These are phyloP conservation scores for Pelmatolapia mariae DNA, from an alignment of 2,113 vertebrate genomes.

Conservation along the genomic window DNA sequence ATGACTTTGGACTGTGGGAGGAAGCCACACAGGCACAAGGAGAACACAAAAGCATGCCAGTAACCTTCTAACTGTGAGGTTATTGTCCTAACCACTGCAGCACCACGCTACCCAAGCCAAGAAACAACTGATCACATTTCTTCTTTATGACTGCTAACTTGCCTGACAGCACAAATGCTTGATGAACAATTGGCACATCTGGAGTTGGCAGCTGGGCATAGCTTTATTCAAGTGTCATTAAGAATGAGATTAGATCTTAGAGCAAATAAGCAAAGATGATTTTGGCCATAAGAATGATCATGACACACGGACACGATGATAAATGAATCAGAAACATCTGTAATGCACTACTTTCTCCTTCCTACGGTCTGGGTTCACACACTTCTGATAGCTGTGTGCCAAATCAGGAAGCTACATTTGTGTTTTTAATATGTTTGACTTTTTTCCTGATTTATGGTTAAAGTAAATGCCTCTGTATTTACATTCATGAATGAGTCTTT, in stretches of 20 bases:
- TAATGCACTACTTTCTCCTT: background rate
- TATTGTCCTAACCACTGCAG: background rate
- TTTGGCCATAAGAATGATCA: background rate
- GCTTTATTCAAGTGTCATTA: background rate
- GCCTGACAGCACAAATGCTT: background rate
- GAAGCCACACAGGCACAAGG: background rate
- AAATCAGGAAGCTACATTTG: background rate
- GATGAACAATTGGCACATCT: background rate
- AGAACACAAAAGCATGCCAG: background rate
- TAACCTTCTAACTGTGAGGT: background rate
- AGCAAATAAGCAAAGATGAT: background rate
- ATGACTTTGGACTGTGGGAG: background rate
- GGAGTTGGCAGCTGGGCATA: background rate
- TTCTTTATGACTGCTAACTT: background rate
- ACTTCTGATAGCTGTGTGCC: background rate
- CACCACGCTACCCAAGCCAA: background rate
- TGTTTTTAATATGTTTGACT: background rate
- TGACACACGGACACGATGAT: fast-evolving
- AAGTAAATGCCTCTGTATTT: background rate
- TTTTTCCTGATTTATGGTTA: background rate
- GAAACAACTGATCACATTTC: background rate
- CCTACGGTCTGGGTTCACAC: background rate
- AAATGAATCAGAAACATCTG: background rate
- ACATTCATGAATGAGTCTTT: background rate
- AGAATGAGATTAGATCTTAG: background rate